Base-by-base conservation (phyloP, 2,113 vertebrate species). In the Turnix velox region DNA sequence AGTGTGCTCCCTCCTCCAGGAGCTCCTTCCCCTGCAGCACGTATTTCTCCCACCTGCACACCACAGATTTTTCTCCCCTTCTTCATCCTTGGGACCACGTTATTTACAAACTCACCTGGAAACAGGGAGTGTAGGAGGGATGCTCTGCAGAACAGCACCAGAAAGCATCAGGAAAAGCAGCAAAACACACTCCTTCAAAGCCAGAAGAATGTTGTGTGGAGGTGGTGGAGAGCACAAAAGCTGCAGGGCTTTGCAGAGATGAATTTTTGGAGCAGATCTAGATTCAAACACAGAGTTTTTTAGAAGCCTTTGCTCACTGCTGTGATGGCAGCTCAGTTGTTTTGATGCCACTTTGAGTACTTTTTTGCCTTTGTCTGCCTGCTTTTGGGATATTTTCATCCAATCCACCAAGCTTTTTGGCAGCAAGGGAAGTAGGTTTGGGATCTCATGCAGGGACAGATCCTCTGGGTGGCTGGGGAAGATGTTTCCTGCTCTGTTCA, bases 1-100 rank as follows among this genome's bases (percentile, higher is more conserved):
- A n/a, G n/a, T n/a, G n/a, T n/a, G n/a, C n/a, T n/a, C n/a, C n/a
- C n/a, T n/a, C n/a, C n/a, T n/a, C n/a, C 59, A 59, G 74, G 39
- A 84, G 35, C 52, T 55, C 27, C 33, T 69, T 20, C 12, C 18
- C 1, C 0, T 0, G 0, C 4, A 40, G 1, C 31, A 37, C 1
- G 2, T 22, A 3, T 22, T 22, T 78, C 58, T 73, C 42, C 51
- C 45, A 33, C 61, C 46, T 11, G 28, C 43, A 4, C 35, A 31
- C 6, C 37, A 63, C 20, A 18, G n/a, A n/a, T n/a, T 78, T 40
- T 39, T 3, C 33, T 71, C 51, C 68, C 58, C 33, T 45, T 84
- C 74, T 48, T 11, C 48, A 83, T 12, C 46, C 16, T 25, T 0
- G 2, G 1, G 27, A 35, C 27, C 18, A 10, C 7, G 15, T 52